These are phyloP conservation scores for Dendrolimus punctatus DNA, from an alignment of 1,140 invertebrate genomes.

Conservation along the genomic window DNA sequence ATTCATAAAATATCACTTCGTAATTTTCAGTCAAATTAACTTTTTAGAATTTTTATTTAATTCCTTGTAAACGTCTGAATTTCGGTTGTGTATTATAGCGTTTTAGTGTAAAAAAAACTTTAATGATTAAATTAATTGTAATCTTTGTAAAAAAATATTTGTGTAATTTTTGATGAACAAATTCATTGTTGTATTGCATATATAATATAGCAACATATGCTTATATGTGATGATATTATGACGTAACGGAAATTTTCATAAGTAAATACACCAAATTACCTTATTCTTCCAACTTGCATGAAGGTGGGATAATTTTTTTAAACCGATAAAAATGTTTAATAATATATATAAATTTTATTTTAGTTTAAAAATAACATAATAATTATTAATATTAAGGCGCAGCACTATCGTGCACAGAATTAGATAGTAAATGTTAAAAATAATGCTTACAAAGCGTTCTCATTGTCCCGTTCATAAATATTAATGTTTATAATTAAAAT, in stretches of 20 bases:
- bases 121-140: conserved; percentile 16
- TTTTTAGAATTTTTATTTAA: conserved; percentile 21
- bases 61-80: conserved; percentile 22
- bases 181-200: conserved; percentile 13
- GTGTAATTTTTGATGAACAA: neutral
- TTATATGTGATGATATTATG: conserved; percentile 12
- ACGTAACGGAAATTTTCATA: conserved; percentile 10
- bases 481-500: no score
- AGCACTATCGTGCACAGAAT: no score
- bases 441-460: no score
- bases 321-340: no score
- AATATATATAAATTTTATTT: no score
- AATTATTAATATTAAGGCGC: no score
- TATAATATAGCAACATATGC: conserved; percentile 9
- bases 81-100: conserved; percentile 31
- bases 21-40: conserved; percentile 35
- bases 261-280: no score
- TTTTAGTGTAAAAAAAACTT: conserved; percentile 17
- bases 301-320: no score
- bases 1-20: conserved; percentile 28
- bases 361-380: no score
- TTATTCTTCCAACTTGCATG: no score
- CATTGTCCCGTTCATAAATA: no score
- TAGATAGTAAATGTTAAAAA: no score
- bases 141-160: neutral